These are phyloP conservation scores for Eulemur mongoz DNA, from an alignment of 2,797 vertebrate species.

Conservation along the genomic window DNA sequence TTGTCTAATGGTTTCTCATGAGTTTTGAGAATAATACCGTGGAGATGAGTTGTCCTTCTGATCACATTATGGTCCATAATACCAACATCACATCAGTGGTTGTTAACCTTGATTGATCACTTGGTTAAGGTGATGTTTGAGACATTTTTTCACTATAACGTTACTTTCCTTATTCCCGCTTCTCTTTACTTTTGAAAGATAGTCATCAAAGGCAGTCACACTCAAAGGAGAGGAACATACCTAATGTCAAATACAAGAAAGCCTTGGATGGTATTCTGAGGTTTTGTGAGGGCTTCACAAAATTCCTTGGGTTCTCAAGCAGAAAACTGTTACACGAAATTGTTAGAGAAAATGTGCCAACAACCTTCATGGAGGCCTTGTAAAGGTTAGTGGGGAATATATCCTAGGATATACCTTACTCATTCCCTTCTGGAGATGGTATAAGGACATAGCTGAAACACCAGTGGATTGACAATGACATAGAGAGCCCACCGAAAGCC, in stretches of 20 bases:
- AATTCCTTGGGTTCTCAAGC: background rate
- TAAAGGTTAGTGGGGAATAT: background rate
- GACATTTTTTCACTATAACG: background rate
- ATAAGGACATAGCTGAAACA: background rate
- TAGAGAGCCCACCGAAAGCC: background rate
- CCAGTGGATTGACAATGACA: background rate
- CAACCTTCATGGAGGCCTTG: background rate
- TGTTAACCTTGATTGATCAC: background rate
- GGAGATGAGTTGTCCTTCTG: background rate
- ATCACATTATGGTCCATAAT: background rate
- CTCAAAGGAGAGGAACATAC: background rate
- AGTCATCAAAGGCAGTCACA: background rate
- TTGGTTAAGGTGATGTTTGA: background rate
- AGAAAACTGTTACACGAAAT: background rate
- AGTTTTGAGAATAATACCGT: background rate
- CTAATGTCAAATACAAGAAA: background rate
- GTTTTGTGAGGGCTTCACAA: background rate
- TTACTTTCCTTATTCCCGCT: background rate
- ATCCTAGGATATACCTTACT: background rate
- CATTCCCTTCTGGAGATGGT: fast-evolving
- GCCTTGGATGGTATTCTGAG: background rate
- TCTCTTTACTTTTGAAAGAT: background rate
- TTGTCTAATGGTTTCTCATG: background rate
- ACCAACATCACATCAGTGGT: background rate
- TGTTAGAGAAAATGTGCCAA: background rate